These are phyloP conservation scores for Margaritifera margaritifera DNA, from an alignment of 2,888 invertebrate genomes.

Conservation along the genomic window DNA sequence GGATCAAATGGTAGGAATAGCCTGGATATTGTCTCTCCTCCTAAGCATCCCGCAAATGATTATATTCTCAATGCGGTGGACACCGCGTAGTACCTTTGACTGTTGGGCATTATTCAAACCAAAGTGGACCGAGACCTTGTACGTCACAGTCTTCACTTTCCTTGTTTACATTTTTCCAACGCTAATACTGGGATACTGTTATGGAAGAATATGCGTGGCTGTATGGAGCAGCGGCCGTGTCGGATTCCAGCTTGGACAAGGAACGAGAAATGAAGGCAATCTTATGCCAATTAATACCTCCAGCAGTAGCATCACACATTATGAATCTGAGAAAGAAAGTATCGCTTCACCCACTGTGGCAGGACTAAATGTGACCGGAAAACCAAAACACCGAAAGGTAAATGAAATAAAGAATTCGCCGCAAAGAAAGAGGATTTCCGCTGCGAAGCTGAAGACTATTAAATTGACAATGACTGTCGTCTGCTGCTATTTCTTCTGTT, in stretches of 20 bases:
- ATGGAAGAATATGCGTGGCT: conserved; percentile 25
- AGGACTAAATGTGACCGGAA: too few species aligned
- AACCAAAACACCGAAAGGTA: too few species aligned
- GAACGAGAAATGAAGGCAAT: too few species aligned
- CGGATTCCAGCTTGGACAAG: too few species aligned
- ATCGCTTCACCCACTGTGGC: too few species aligned
- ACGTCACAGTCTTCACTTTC: conserved; percentile 71
- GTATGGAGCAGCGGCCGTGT: conserved; percentile 26
- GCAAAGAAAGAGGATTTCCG: conserved; percentile 63
- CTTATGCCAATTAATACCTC: too few species aligned
- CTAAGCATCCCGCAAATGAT: conserved; percentile 78
- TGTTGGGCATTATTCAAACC: conserved; percentile 61
- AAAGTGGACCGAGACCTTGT: conserved; percentile 64
- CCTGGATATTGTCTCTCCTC: conserved; percentile 73
- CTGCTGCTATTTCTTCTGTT: conserved; percentile 78
- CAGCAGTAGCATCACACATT: too few species aligned
- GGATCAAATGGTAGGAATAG: conserved; percentile 70
- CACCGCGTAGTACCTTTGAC: conserved; percentile 35
- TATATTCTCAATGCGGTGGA: conserved; percentile 65
- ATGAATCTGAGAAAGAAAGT: too few species aligned
- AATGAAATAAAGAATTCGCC: not conserved
- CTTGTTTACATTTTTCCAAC: conserved; percentile 62
- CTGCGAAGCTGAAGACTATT: conserved; percentile 74
- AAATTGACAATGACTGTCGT: conserved; percentile 74
- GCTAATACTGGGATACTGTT: conserved; percentile 42